Base-by-base conservation (phyloP, 2,888 invertebrate genomes). In the Crematogaster levior region DNA sequence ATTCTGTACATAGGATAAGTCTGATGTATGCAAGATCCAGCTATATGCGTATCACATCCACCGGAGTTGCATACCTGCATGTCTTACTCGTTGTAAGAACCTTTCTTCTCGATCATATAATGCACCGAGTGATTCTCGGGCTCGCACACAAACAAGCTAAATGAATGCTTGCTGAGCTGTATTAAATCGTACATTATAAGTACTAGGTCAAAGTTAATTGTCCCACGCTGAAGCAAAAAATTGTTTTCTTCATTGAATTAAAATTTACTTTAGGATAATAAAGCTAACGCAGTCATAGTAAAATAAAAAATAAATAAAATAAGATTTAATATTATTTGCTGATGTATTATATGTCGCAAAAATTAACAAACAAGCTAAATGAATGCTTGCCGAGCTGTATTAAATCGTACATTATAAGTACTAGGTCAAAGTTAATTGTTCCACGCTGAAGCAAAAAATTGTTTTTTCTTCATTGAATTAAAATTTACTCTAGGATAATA, bases 201-300 rank as follows among this genome's bases (percentile, higher is more conserved):
- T 18, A 70, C 63, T 65, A 56, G 56, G 70, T 70, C 70, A 70
- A 70, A 70, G 37, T 70, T 70, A 70, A 70, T 70, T 56, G 48
- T 37, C 37, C 12, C 21, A 40, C 18, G 9, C 10, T 53, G 3
- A 37, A 24, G 18, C 37, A 18, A 37, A 70, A 53, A 40, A 24
- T 24, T 37, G 3, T 70, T 34, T 68, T 24, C 51, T 70, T 53
- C 9, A 30, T 12, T 6, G 5, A 70, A 37, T 18, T 34, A 15
- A 4, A 68, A 15, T 48, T 3, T 3, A 48, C 2, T 37, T 24
- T 53, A 3, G 1, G 3, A 70, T 56, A 37, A 53, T 12, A 53
- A 3, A 51, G 24, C 18, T 30, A 5, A 68, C 12, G 10, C n/a
- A 3, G 3, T 51, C 4, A 21, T 21, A 30, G 7, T 7, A n/a